Evolutionary conservation across 2,888 invertebrate species (phyloP), one percentile per base, ranked within the genome.

Genomic region (Acrobasis repandana): DNA sequence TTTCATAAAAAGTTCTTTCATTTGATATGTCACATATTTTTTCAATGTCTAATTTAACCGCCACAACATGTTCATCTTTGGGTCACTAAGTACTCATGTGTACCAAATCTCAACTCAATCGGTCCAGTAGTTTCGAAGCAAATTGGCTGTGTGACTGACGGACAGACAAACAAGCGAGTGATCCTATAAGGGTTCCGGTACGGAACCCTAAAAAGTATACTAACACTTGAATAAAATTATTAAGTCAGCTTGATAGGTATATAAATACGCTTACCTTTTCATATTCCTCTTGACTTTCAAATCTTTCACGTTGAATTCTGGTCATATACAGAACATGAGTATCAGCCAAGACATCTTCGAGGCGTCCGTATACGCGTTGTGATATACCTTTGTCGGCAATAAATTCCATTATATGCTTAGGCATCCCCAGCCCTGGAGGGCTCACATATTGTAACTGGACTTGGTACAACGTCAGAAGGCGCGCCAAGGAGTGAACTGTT

Each of bases 321-420:
- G 99, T 99, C 97, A 99, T 98, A 81, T 99, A 99, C 36, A 99
- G 91, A 0, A 99, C 99, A 88, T 99, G 99, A 0, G 99, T 99
- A 65, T 97, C 97, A 0, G 96, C 95, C 38, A 99, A 88, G 2
- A 97, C 98, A 63, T 96, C 95, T 82, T 98, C 97, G 66, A 99
- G 92, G 16, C 92, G 93, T n/a, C 87, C 85, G 72, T 93, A 95
- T 57, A 95, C 94, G 76, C 94, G 94, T 88, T 99, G 98, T 8
- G 93, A 86, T 67, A 98, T 95, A 47, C 97, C 96, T 75, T 96
- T 96, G 0, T 95, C 93, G 0, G 94, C 89, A 9, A 99, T 95
- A 80, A 95, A 97, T 15, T 97, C 94, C 56, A 93, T 93, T 14
- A 99, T 95, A 65, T 96, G 95, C 61, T 95, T 93, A 0, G 99